Evolutionary conservation across 2,888 invertebrate genomes (phyloP), one percentile per base, ranked within the genome.

Genomic region (Nomada fucata): DNA sequence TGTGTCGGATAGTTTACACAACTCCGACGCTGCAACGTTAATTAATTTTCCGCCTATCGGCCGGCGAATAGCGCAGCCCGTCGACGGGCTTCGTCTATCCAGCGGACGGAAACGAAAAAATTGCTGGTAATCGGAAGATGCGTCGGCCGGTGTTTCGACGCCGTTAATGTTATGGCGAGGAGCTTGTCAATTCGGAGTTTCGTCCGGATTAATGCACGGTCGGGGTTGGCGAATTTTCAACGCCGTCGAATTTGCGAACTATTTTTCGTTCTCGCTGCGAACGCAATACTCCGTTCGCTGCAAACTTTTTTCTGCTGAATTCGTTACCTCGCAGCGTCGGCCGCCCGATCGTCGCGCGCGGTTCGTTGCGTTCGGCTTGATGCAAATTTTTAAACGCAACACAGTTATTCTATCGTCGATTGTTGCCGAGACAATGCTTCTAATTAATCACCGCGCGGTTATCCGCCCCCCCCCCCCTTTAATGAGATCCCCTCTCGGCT

Each of bases 181-280:
- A 13, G 44, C 42, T 73, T 64, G 64, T 42, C 36, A 64, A 63
- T 29, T 72, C 26, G 42, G 29, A 59, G 42, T 76, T 63, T 53
- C 55, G 57, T 57, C 59, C 26, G 20, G 44, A 26, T 44, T 42
- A 76, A 76, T 50, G 20, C 53, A 47, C 20, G 59, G 10, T 20
- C 23, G 11, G 26, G 60, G 55, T 72, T 73, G 10, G n/a, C 44
- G n/a, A 26, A 65, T 53, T 53, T 53, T 61, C 18, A 3, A 18
- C 67, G 7, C 23, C 74, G 44, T 74, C 59, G 65, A 77, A 65
- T 74, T n/a, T 67, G 59, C 74, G 18, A 73, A 73, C 64, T 65
- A 64, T 59, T 55, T 72, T 52, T 55, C 23, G 23, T 23, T 72
- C 29, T 36, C 29, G 50, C n/a, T 63, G 29, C 47, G 20, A 53